These are phyloP conservation scores for Lytechinus variegatus DNA, from an alignment of 35 echinoderm and acorn worm species.

Conservation along the genomic window DNA sequence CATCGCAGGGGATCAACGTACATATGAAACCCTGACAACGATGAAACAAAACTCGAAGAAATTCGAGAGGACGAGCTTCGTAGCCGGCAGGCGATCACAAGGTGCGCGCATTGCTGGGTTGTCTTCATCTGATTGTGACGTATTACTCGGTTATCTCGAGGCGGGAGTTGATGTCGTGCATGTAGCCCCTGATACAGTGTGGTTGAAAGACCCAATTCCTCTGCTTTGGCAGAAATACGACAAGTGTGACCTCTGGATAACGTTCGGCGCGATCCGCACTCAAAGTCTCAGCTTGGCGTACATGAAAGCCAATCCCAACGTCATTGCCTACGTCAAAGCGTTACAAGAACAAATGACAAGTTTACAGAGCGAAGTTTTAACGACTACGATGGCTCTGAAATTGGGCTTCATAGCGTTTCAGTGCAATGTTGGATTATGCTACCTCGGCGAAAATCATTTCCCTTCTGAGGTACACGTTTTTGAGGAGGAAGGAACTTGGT, in stretches of 20 bases:
- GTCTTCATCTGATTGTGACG: neutral
- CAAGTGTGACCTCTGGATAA: neutral
- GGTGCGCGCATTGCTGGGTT: neutral
- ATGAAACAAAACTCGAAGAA: neutral
- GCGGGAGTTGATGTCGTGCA: neutral
- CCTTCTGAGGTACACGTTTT: neutral
- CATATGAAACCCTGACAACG: neutral
- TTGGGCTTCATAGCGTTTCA: neutral
- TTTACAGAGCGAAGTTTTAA: neutral
- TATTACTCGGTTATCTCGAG: neutral
- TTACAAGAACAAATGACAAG: neutral
- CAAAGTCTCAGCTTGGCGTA: neutral
- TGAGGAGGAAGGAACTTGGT: neutral
- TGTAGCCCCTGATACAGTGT: neutral
- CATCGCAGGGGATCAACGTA: neutral
- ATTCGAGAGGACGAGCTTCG: neutral
- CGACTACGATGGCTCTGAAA: neutral
- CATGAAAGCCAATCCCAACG: neutral
- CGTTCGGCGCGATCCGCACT: neutral
- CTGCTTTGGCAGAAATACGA: neutral
- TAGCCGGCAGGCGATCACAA: neutral
- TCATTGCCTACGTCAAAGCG: neutral
- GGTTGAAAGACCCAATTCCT: neutral
- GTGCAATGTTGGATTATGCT: neutral
- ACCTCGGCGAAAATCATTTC: neutral